Conservation (phyloP, 2,113 vertebrate species). For the Misgurnus mizolepis region DNA sequence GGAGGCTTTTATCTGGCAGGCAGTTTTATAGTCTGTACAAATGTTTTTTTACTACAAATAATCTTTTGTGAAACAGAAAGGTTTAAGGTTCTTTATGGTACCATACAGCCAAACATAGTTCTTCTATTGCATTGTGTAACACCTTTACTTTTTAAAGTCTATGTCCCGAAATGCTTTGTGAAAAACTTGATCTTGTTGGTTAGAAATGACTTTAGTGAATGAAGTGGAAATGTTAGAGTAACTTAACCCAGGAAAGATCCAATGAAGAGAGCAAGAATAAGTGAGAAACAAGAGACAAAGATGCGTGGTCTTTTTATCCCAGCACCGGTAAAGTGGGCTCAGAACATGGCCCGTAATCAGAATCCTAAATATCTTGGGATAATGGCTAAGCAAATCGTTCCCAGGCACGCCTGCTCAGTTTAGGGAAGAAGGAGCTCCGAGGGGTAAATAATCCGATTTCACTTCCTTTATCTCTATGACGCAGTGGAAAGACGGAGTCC, state of each 20-base stretch:
- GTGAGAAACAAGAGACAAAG: conserved; percentile 49
- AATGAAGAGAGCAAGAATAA: conserved; percentile 33
- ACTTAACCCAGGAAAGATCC: conserved; percentile 18
- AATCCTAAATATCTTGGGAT: conserved; percentile 71
- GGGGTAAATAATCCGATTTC: conserved; percentile 76
- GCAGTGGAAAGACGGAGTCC: conserved; percentile 66
- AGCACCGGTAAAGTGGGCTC: conserved; percentile 59
- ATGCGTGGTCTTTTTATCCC: conserved; percentile 63
- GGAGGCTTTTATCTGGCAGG: too few species aligned
- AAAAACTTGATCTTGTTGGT: not conserved
- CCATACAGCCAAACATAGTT: not conserved
- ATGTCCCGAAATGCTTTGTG: not conserved
- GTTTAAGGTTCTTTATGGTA: too few species aligned
- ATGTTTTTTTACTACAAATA: too few species aligned
- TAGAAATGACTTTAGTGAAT: conserved; percentile 32
- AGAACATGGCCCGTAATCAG: conserved; percentile 68
- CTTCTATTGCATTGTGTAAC: too few species aligned
- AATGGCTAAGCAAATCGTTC: conserved; percentile 77
- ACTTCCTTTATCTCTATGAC: conserved; percentile 72
- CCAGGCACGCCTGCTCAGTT: conserved; percentile 71
- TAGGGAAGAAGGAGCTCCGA: conserved; percentile 67
- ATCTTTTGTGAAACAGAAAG: too few species aligned
- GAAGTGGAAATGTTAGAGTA: conserved; percentile 11
- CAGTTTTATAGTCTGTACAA: too few species aligned
- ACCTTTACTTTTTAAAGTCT: not conserved